Conservation (phyloP, 2,797 vertebrate genomes). For the Rhabdophis nuchalis region DNA sequence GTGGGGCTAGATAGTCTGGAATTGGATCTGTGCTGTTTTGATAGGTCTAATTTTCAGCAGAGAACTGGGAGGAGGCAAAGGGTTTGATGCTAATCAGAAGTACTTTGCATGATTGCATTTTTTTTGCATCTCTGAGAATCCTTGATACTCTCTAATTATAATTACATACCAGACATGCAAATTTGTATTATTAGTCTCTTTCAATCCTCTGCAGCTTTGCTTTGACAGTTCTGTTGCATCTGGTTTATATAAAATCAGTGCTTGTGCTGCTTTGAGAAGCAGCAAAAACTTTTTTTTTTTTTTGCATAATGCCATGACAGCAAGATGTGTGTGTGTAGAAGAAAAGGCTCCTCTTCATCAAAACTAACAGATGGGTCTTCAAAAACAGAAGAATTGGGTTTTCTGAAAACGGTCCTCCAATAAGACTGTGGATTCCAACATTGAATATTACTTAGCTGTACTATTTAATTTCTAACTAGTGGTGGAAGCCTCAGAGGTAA, state of each 20-base stretch:
- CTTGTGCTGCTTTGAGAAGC: slow-evolving; percentile 18
- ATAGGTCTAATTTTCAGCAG: neutral
- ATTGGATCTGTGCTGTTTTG: neutral
- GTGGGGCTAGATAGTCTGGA: neutral
- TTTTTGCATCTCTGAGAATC: slow-evolving; percentile 53
- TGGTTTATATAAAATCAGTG: slow-evolving; percentile 10
- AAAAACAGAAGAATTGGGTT: neutral
- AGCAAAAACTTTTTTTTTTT: neutral
- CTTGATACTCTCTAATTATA: slow-evolving; percentile 28
- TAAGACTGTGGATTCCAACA: neutral
- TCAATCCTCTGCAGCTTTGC: neutral
- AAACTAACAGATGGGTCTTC: neutral
- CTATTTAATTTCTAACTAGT: neutral
- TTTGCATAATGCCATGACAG: neutral
- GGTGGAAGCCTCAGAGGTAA: neutral
- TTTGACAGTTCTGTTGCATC: slow-evolving; percentile 23
- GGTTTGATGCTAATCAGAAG: slow-evolving; percentile 34
- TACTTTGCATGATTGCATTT: slow-evolving; percentile 42
- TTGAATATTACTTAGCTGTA: neutral
- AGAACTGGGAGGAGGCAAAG: neutral
- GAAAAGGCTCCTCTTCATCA: neutral
- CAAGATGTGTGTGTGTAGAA: neutral
- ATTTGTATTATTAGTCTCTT: slow-evolving; percentile 20
- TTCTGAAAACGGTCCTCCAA: neutral
- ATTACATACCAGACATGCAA: slow-evolving; percentile 32